Evolutionary conservation across 2,888 invertebrate genomes (phyloP).

Genomic region (Hedya salicella): DNA sequence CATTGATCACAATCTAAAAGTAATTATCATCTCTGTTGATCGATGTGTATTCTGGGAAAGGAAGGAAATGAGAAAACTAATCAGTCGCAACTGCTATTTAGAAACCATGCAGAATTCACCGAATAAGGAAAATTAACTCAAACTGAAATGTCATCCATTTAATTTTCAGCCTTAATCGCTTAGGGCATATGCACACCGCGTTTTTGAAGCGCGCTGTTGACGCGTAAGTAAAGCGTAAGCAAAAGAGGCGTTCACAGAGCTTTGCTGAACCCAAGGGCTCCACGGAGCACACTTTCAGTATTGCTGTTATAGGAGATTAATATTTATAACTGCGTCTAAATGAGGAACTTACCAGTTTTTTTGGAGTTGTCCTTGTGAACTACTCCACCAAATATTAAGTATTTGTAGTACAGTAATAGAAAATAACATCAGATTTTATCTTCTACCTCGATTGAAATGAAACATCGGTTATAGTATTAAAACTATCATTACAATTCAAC

Average conservation of each 20-base stretch:
- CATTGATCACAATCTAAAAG: constrained; percentile 23
- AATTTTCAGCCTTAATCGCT: constrained; percentile 1
- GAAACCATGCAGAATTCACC: neutral
- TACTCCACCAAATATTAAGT: too few relatives aligned
- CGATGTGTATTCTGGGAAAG: constrained; percentile 24
- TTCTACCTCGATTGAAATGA: neutral
- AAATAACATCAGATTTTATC: neutral
- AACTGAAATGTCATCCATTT: constrained; percentile 19
- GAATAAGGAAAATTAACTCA: constrained; percentile 22
- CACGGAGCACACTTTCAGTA: too few relatives aligned
- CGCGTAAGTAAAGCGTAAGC: too few relatives aligned
- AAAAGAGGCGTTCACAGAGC: too few relatives aligned
- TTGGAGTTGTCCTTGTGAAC: too few relatives aligned
- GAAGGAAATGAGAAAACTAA: constrained; percentile 22
- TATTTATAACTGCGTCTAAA: too few relatives aligned
- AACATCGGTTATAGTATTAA: constrained; percentile 8
- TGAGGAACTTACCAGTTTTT: too few relatives aligned
- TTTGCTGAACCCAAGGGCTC: too few relatives aligned
- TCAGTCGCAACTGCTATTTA: neutral
- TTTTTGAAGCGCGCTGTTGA: too few relatives aligned
- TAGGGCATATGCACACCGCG: too few relatives aligned
- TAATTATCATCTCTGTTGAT: constrained; percentile 31
- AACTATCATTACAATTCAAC: constrained; percentile 22
- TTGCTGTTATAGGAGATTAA: too few relatives aligned
- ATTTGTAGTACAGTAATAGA: too few relatives aligned